phyloP scores from a whole-genome alignment of 2,888 invertebrate species.

The Exephanes ischioxanthus region DNA sequence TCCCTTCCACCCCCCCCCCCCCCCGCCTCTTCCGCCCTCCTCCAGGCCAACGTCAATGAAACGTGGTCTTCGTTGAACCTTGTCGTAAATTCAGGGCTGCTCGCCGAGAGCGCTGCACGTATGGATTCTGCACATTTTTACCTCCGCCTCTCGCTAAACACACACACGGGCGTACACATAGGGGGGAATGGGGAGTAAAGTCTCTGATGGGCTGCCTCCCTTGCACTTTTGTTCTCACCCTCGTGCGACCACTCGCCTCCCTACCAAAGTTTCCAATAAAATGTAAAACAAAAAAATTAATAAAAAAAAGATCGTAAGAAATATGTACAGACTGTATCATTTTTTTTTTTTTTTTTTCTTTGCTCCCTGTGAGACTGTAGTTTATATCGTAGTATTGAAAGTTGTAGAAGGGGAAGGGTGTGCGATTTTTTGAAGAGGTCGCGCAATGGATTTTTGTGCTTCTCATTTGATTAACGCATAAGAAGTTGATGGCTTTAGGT shows the following conservation, averaged over 20 bases:
- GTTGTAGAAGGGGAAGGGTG: too few relatives aligned
- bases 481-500: too few relatives aligned
- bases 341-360: too few relatives aligned
- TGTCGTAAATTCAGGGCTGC: conserved; percentile 44
- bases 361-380: too few relatives aligned
- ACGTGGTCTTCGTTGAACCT: conserved; percentile 54
- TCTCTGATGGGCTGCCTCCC: conserved; percentile 10
- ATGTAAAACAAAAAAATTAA: background rate
- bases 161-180: background rate
- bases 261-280: conserved; percentile 58
- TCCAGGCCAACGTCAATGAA: conserved; percentile 3
- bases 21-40: background rate
- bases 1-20: conserved; percentile 16
- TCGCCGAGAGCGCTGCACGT: background rate
- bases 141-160: too few relatives aligned
- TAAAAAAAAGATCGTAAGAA: too few relatives aligned
- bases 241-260: conserved; percentile 19
- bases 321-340: too few relatives aligned
- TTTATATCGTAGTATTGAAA: too few relatives aligned
- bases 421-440: too few relatives aligned
- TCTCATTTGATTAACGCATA: too few relatives aligned
- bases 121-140: conserved; percentile 22
- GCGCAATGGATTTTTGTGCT: too few relatives aligned
- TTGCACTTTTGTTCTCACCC: conserved; percentile 45
- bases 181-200: conserved; percentile 17